phyloP scores from a whole-genome alignment of 2,888 invertebrate genomes.

The Mesorhabditis belari region DNA sequence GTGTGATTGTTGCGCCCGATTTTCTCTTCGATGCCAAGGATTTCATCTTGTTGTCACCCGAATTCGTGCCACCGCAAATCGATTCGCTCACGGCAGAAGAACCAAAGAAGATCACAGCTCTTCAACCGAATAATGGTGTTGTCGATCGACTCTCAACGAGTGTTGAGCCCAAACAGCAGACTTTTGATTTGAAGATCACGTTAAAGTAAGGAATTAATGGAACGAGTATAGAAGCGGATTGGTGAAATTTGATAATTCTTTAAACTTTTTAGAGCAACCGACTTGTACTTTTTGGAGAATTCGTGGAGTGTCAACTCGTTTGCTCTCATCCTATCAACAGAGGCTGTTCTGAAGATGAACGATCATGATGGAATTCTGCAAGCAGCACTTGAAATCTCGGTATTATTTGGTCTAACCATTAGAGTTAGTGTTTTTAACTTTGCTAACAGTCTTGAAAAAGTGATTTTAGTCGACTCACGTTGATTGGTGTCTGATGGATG shows the following conservation, averaged over 20 bases:
- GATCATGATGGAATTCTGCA: constrained; percentile 34
- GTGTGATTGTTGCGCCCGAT: constrained; percentile 45
- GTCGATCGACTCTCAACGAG: background rate
- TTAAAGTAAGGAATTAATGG: no score
- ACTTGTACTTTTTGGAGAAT: constrained; percentile 86
- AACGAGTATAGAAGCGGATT: no score
- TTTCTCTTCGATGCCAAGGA: constrained; percentile 45
- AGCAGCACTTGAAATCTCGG: constrained; percentile 41
- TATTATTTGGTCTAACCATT: background rate
- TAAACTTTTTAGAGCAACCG: constrained; percentile 74
- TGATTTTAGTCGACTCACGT: constrained; percentile 16
- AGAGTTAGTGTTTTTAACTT: no score
- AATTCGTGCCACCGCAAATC: constrained; percentile 23
- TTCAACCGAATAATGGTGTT: background rate
- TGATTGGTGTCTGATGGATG: constrained; percentile 46
- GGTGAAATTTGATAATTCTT: background rate
- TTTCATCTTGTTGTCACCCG: constrained; percentile 38
- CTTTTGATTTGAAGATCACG: constrained; percentile 25
- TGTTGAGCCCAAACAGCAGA: constrained; percentile 1
- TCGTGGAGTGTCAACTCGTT: constrained; percentile 79
- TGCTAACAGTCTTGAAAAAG: no score
- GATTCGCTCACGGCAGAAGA: no score
- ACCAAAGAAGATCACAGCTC: background rate
- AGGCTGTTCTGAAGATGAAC: constrained; percentile 40
- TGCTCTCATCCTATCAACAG: constrained; percentile 68